Evolutionary conservation across 2,888 invertebrate genomes (phyloP), one percentile per base, ranked within the genome.

Genomic region (Toxonevra muliebris): DNA sequence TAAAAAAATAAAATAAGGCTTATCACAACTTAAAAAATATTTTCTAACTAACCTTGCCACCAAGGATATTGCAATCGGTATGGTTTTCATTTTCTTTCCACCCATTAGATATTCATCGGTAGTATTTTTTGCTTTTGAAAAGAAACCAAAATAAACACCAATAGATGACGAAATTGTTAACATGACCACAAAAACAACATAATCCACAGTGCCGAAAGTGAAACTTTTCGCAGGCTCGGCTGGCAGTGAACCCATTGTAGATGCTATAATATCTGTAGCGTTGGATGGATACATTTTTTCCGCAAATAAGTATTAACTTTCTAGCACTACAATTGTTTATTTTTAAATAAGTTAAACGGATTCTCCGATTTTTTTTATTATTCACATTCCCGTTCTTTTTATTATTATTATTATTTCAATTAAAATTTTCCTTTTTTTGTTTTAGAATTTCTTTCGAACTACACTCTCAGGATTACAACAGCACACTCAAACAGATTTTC

Each of bases 21-120:
- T 7, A 7, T 30, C 30, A 30, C 3, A 30, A 2, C 30, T 30
- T 30, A 4, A 30, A 30, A 7, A 30, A 30, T 30, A 30, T 48
- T 48, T 55, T 7, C 11, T 17, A 52, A 66, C 74, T 54, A 41
- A 84, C 84, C 84, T 83, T 50, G 90, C 90, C 68, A 90, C 85
- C n/a, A 91, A 81, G 0, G 90, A 90, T 78, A 90, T 87, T 13
- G 90, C 87, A 64, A 90, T 88, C 1, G 90, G 90, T 71, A 90
- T 84, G 1, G 87, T 86, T 68, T 87, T 85, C 86, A 90, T 87
- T 68, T 85, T 85, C 68, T 87, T 86, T 59, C 87, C 87, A 2
- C 89, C 90, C 76, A 88, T 85, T 50, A 90, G 83, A 78, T 89
- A 89, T 69, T 87, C 87, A 50, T 88, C 87, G 0, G 85, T 85